A percentile compares a stretch with the other conserved stretches of the same genome.
Evolutionary conservation across 2,113 vertebrate species (phyloP).

Genomic region (Syngnathus floridae): DNA sequence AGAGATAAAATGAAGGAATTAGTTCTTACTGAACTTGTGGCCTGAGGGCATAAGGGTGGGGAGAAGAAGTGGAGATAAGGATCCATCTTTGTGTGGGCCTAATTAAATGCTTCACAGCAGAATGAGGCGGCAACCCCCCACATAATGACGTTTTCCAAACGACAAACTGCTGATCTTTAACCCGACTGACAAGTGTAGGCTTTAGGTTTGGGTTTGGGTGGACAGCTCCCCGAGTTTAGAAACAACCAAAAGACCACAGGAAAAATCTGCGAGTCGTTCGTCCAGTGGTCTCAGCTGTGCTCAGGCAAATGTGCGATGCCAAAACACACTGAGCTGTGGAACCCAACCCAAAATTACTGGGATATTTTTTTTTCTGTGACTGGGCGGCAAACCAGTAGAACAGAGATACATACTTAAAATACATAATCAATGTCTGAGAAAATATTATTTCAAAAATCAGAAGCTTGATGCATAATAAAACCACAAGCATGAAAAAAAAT

Average conservation of each 20-base stretch:
- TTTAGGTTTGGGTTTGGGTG: neutral
- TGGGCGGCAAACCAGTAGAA: neutral
- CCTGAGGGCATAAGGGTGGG: neutral
- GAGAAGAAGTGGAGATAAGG: neutral
- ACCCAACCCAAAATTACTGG: slow-evolving; percentile 37
- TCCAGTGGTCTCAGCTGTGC: neutral
- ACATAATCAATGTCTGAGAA: neutral
- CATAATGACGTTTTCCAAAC: slow-evolving; percentile 2
- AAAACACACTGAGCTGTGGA: slow-evolving; percentile 14
- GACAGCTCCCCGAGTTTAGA: slow-evolving; percentile 19
- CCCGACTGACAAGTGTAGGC: slow-evolving; percentile 2
- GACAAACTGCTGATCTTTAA: slow-evolving; percentile 24
- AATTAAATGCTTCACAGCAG: slow-evolving; percentile 2
- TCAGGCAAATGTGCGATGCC: slow-evolving; percentile 2
- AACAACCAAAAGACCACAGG: slow-evolving; percentile 2
- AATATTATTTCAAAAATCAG: neutral
- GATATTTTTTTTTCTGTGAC: slow-evolving; percentile 12
- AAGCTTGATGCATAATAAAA: too few relatives aligned
- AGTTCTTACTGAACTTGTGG: neutral
- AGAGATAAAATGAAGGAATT: slow-evolving; percentile 25
- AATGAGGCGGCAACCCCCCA: neutral
- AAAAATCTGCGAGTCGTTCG: neutral
- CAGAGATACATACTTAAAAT: neutral
- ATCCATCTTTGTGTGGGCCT: neutral
- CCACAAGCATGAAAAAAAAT: too few relatives aligned